Base-by-base conservation (phyloP, 2,888 invertebrate genomes). In the Lasioglossum leucozonium region DNA sequence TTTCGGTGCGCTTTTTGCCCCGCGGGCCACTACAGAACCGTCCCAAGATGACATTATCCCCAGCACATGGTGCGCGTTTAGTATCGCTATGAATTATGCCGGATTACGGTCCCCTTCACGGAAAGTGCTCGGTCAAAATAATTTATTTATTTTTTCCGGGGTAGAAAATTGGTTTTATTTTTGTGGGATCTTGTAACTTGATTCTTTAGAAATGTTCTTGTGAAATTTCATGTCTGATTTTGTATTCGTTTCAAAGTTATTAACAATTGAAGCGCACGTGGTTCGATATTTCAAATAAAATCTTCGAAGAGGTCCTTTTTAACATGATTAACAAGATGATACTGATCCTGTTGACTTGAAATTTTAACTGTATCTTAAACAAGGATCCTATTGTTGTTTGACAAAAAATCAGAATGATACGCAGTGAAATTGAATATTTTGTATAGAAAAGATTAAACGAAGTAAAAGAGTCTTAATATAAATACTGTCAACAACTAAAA, bases 1-100 rank as follows among this genome's bases (percentile, higher is more conserved):
- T 84, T 84, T 76, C n/a, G 40, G 4, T 13, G 26, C 47, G 8
- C 30, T 73, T 77, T 81, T 79, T 73, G 10, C 30, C 44, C 37
- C 4, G 3, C 65, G 30, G 65, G 26, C 0, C 4, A 18, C 62
- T 18, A 73, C 26, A n/a, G 58, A 11, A 51, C 8, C 42, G 40
- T n/a, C 34, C 22, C 72, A 2, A 22, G 71, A 78, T 58, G 26
- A n/a, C 16, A 22, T 81, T 69, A 47, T 26, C 51, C 58, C 16
- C 51, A 18, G 16, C 47, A 47, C 55, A 37, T 42, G 34, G 22
- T 37, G 11, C 8, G 5, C 26, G 37, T 18, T 26, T 8, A 40
- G 58, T 34, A 51, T 73, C 40, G 44, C 34, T 16, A 26, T 40
- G 40, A 40, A 72, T 75, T 44, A 62, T 13, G 26, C 34, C 58